Evolutionary conservation across 2,113 vertebrate genomes (phyloP).

Genomic region (Pavo muticus): DNA sequence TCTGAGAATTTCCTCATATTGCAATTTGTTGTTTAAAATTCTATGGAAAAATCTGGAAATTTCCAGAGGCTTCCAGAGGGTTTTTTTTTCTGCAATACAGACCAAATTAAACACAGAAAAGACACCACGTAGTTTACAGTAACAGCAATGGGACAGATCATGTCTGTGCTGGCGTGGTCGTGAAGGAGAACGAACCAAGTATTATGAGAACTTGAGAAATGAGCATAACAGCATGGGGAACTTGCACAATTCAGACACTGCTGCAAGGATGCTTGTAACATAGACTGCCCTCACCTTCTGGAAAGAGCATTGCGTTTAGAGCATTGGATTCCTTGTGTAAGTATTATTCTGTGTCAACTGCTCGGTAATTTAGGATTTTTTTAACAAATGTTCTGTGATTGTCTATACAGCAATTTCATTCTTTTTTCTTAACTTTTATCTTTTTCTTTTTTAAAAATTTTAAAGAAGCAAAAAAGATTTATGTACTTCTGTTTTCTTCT

Average conservation of each 20-base stretch:
- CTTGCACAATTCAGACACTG: background rate
- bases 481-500: background rate
- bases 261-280: background rate
- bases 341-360: background rate
- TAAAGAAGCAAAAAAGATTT: background rate
- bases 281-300: background rate
- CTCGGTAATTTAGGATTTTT: background rate
- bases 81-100: background rate
- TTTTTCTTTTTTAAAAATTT: too few species aligned
- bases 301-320: background rate
- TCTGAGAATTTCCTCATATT: background rate
- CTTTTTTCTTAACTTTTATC: too few species aligned
- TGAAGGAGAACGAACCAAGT: background rate
- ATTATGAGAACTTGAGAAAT: background rate
- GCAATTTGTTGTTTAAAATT: background rate
- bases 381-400: background rate
- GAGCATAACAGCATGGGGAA: accelerated
- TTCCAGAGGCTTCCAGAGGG: background rate
- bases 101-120: background rate
- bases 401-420: background rate
- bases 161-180: background rate
- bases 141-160: background rate
- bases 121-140: background rate
- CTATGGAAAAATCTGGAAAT: background rate
- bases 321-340: background rate